These are phyloP conservation scores for Syritta pipiens DNA, from an alignment of 2,888 invertebrate genomes.

Conservation along the genomic window DNA sequence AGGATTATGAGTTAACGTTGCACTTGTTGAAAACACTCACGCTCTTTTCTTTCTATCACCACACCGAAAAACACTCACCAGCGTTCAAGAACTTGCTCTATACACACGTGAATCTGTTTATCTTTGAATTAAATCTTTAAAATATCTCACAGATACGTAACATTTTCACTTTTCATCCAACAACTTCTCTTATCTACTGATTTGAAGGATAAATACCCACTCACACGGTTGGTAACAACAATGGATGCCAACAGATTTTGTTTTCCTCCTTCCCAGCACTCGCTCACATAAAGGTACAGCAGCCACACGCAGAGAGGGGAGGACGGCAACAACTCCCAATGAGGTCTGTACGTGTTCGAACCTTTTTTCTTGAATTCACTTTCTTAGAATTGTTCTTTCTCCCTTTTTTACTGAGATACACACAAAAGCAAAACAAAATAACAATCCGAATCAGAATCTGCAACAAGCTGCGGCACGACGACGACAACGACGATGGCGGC, in stretches of 20 bases:
- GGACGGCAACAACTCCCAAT: neutral
- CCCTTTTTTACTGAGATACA: neutral
- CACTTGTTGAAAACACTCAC: too few species aligned
- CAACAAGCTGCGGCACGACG: too few species aligned
- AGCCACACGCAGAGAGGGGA: neutral
- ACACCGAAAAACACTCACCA: too few species aligned
- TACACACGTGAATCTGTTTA: too few species aligned
- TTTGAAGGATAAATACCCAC: constrained; percentile 12
- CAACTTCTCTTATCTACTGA: neutral
- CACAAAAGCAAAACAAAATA: neutral
- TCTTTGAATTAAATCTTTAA: neutral
- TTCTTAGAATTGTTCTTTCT: neutral
- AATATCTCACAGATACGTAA: too few species aligned
- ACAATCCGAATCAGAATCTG: too few species aligned
- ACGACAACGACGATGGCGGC: constrained; percentile 6
- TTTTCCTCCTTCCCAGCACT: too few species aligned
- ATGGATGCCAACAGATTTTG: neutral
- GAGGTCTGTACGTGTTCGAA: constrained; percentile 9
- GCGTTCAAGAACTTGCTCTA: too few species aligned
- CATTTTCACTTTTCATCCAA: neutral
- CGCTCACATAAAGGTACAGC: neutral
- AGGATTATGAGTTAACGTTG: too few species aligned
- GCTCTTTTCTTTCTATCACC: too few species aligned
- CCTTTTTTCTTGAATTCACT: constrained; percentile 7
- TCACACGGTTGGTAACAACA: neutral